Evolutionary conservation across 2,888 invertebrate genomes (phyloP), one percentile per base, ranked within the genome.

Genomic region (Seladonia tumulorum): DNA sequence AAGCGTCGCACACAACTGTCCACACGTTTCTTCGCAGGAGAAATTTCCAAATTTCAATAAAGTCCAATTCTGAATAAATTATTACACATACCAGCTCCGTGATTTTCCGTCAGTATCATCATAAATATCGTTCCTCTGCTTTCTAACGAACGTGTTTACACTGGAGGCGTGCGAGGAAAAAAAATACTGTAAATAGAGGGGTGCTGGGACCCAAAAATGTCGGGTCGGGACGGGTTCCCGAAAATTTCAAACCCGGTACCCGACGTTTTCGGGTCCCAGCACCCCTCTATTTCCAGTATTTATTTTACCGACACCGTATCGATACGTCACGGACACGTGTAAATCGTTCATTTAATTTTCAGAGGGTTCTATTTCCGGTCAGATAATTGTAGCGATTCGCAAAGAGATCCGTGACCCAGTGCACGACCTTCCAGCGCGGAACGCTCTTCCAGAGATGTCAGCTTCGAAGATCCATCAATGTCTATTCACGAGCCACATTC

Each of bases 401-500:
- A 49, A 72, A 72, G 42, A 5, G 7, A 70, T 18, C 29, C 35
- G 45, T 74, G 47, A 75, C 5, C 29, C 3, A 4, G 7, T 3
- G 29, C 3, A 63, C 7, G 57, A n/a, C 12, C 22, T 3, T 7
- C 29, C 63, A 29, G 75, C 73, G 80, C 83, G 76, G 81, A 76
- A 79, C 81, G 74, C 74, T 87, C 81, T 79, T 87, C 73, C 85
- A 49, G 66, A 81, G 63, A 63, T 53, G 45, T 85, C 85, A 76
- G 85, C 85, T 79, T 85, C 49, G 79, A 85, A 79, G 66, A n/a
- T 85, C 84, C 84, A 85, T 85, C 76, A 66, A 76, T 74, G 71
- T 75, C 76, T 53, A 63, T 35, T 82, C 85, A 79, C 85, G 79
- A 73, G 75, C 47, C 72, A 79, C 60, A 68, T 53, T 18, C 42